Percentiles rank a stretch among this genome's conserved stretches.
Evolutionary conservation across 2,797 vertebrate genomes (phyloP).

Genomic region (Pseudopleuronectes americanus): DNA sequence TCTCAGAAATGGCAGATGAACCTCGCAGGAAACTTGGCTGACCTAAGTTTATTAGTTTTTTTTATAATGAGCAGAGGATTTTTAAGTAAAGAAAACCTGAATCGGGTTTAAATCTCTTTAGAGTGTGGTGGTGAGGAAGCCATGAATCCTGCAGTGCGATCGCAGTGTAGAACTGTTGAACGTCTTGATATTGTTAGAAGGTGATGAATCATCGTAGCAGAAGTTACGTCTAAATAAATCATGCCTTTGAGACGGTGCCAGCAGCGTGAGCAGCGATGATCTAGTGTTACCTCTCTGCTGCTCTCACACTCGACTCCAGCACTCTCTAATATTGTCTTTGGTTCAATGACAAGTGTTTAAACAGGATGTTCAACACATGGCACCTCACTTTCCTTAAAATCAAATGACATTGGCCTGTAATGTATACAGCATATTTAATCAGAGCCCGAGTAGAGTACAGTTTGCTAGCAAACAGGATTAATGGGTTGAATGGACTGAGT

Average conservation of each 20-base stretch:
- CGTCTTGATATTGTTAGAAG: constrained; percentile 40
- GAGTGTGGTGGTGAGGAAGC: constrained; percentile 2
- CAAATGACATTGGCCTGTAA: constrained; percentile 36
- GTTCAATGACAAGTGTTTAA: constrained; percentile 55
- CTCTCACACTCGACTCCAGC: constrained; percentile 21
- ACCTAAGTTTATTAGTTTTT: constrained; percentile 27
- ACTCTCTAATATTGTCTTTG: constrained; percentile 48
- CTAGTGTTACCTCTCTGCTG: constrained; percentile 38
- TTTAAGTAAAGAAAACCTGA: constrained; percentile 1
- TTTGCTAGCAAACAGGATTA: constrained; percentile 58
- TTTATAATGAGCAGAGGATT: constrained; percentile 2
- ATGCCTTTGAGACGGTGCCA: constrained; percentile 45
- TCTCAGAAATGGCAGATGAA: background rate
- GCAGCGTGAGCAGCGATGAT: constrained; percentile 41
- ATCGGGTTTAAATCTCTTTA: background rate
- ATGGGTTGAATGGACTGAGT: constrained; percentile 61
- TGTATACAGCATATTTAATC: constrained; percentile 35
- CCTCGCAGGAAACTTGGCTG: background rate
- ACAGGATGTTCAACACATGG: constrained; percentile 32
- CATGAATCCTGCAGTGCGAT: constrained; percentile 16
- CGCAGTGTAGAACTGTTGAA: constrained; percentile 11
- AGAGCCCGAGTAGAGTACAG: constrained; percentile 42
- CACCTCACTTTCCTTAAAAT: constrained; percentile 38
- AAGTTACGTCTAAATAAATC: constrained; percentile 48
- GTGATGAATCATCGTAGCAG: constrained; percentile 33